Evolutionary conservation across 2,797 vertebrate species (phyloP), one percentile per base, ranked within the genome.

Genomic region (Hapalemur alaotrensis): DNA sequence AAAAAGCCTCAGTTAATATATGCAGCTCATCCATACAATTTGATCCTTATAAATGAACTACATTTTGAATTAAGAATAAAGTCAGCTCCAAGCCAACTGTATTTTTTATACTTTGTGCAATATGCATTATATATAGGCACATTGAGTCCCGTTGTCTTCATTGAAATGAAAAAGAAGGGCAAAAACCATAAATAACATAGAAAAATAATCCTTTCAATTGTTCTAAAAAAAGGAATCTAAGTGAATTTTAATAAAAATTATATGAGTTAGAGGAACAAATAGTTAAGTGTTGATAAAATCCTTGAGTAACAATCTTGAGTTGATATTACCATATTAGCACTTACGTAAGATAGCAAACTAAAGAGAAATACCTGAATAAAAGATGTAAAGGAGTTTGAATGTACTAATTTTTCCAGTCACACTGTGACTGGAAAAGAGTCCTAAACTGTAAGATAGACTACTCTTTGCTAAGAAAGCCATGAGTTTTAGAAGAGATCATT

Each of bases 41-140:
- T 28, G 13, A 48, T 61, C 7, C 17, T 85, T 14, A 73, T 59
- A 50, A 78, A 59, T 79, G 17, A 76, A 63, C 14, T 90, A 32
- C 22, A 65, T 89, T 94, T 91, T 89, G 32, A 69, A 89, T 72
- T 85, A 75, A 91, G 22, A 67, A 67, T 70, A 65, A 35, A 81
- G 32, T 8, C 41, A 70, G 4, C 20, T 69, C 32, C 80, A 12
- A 63, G 23, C 0, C n/a, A 67, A 63, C 7, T 43, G 13, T 4
- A 79, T 43, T 78, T 89, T 70, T 73, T 3, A 79, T 30, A 57
- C 83, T 41, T 7, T 69, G 20, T 25, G 5, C 15, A 89, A 41
- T 65, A 50, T n/a, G 22, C 17, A 3, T 48, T 52, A 72, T 9
- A 70, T 65, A 69, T 28, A n/a, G 30, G 35, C 41, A 79, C 38